Base-by-base conservation (phyloP, 92 coral and sea anemone genomes). In the Actinernus sp. region DNA sequence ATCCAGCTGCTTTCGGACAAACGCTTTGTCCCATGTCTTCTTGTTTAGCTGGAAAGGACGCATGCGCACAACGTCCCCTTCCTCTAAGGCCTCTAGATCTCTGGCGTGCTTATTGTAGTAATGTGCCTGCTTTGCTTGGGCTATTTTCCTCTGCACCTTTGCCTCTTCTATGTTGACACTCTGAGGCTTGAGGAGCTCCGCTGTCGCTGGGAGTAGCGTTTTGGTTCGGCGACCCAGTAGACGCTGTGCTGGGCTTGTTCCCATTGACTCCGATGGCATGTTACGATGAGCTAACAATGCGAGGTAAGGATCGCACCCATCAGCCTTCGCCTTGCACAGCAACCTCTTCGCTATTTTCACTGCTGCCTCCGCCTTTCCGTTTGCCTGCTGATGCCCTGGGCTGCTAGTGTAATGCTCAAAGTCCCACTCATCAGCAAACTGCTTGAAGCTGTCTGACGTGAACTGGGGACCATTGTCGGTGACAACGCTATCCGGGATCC, bases 181-280 rank as follows among this genome's bases (percentile, higher is more conserved):
- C n/a, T n/a, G n/a, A n/a, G n/a, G n/a, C n/a, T n/a, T n/a, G n/a
- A n/a, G n/a, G n/a, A n/a, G n/a, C n/a, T n/a, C n/a, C n/a, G n/a
- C n/a, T n/a, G n/a, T n/a, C n/a, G n/a, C n/a, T n/a, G n/a, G n/a
- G n/a, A n/a, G n/a, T 61, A 27, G 1, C 14, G 79, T 47, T 44
- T 60, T 72, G 26, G 65, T 43, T 40, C 79, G 57, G 16, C 70
- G 39, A 1, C 79, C 79, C 10, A 72, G 55, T 26, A 72, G 22
- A 19, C 79, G 64, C 36, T 59, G 79, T 26, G 71, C 71, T 47
- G 81, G 71, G 17, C 81, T 73, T 22, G 54, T 45, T 38, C 65
- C 74, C 74, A 64, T 64, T 51, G 49, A 47, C 51, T n/a, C n/a
- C n/a, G n/a, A n/a, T n/a, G n/a, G n/a, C n/a, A n/a, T n/a, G n/a